phyloP scores from a whole-genome alignment of 2,888 invertebrate species.

The Pristionchus fissidentatus region DNA sequence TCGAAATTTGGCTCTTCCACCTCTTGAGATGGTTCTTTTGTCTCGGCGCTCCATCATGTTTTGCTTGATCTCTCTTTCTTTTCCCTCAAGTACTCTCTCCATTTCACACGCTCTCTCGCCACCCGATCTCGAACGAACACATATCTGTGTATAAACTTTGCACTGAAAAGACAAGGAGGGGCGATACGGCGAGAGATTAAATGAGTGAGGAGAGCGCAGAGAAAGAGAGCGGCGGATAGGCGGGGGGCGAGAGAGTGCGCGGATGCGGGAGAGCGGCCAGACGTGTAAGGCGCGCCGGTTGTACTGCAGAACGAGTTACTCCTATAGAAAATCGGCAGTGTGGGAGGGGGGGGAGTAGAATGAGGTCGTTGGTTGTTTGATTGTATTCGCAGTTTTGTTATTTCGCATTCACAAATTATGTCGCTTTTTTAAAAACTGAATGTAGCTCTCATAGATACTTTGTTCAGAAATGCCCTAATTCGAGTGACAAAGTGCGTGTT shows the following conservation, averaged over 20 bases:
- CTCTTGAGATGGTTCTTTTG: background rate
- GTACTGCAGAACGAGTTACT: slow-evolving; percentile 37
- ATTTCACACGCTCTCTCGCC: background rate
- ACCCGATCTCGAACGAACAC: slow-evolving; percentile 16
- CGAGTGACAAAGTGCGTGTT: too few relatives aligned
- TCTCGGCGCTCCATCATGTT: background rate
- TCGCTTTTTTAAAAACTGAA: too few relatives aligned
- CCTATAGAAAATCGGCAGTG: slow-evolving; percentile 11
- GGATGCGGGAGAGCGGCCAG: background rate
- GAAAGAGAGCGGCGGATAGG: background rate
- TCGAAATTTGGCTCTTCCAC: background rate
- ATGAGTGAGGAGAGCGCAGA: background rate
- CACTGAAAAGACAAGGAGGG: background rate
- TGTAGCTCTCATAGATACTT: too few relatives aligned
- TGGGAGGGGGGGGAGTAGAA: too few relatives aligned
- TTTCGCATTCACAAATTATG: too few relatives aligned
- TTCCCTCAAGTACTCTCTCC: background rate
- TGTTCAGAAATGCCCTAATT: too few relatives aligned
- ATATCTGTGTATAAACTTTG: slow-evolving; percentile 9
- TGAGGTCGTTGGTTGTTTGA: too few relatives aligned
- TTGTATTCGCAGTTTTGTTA: too few relatives aligned
- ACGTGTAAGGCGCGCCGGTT: too few relatives aligned
- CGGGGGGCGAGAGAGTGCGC: background rate
- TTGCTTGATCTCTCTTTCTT: background rate
- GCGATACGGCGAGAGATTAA: background rate